These are phyloP conservation scores for Epistrophella euchroma DNA, from an alignment of 2,888 invertebrate genomes.

Conservation along the genomic window DNA sequence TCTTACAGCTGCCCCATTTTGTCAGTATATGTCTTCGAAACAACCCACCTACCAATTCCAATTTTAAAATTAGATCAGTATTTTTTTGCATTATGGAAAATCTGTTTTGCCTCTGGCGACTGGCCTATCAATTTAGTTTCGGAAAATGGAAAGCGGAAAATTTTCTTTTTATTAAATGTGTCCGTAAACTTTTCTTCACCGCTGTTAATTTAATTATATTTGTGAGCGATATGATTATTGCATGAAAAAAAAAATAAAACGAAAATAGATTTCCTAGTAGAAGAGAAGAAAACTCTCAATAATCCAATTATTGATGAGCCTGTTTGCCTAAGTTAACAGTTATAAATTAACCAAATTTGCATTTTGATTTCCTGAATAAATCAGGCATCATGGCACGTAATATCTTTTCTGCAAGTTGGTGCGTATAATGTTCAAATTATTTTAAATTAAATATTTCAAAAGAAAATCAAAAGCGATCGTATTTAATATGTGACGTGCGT, in stretches of 20 bases:
- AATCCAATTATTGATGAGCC: constrained; percentile 39
- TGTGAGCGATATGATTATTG: not conserved
- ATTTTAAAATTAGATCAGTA: too few relatives aligned
- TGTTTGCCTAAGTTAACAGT: constrained; percentile 31
- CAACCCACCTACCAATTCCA: too few relatives aligned
- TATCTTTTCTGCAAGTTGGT: constrained; percentile 24
- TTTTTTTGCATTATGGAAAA: too few relatives aligned
- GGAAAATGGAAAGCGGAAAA: too few relatives aligned
- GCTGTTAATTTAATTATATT: not conserved
- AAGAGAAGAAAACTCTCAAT: constrained; percentile 15
- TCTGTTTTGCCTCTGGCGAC: too few relatives aligned
- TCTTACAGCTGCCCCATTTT: too few relatives aligned
- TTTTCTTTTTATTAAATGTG: not conserved
- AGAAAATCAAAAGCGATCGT: constrained; percentile 11
- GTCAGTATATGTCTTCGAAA: too few relatives aligned
- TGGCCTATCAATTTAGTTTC: too few relatives aligned
- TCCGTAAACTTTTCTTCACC: not conserved
- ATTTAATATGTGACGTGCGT: not conserved
- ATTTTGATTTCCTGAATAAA: constrained; percentile 49
- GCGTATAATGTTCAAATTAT: constrained; percentile 22
- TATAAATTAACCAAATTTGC: constrained; percentile 47
- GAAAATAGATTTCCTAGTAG: constrained; percentile 12
- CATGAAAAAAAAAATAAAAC: not conserved
- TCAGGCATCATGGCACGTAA: not conserved
- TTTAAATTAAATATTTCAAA: constrained; percentile 35